A percentile compares a stretch with the other conserved stretches of the same genome.
phyloP scores from a whole-genome alignment of 2,888 invertebrate species.

The Stenurella melanura region DNA sequence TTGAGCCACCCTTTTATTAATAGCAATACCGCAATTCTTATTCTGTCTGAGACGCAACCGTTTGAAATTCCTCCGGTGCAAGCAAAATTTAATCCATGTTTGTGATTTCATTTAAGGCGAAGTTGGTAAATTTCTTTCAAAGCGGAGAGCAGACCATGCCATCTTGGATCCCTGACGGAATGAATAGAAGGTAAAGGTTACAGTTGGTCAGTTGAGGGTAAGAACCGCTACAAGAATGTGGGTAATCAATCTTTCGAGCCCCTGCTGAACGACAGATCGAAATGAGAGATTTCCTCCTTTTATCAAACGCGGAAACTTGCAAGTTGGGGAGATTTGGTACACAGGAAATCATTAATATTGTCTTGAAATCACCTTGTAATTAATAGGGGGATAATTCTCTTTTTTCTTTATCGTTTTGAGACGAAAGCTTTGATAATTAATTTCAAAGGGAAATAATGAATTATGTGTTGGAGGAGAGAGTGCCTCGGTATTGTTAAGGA shows the following conservation, averaged over 20 bases:
- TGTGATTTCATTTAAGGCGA: neutral
- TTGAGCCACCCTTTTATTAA: neutral
- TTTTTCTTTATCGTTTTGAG: neutral
- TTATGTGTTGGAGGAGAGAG: neutral
- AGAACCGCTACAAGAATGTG: constrained; percentile 19
- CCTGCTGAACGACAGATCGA: constrained; percentile 11
- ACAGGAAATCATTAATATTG: constrained; percentile 19
- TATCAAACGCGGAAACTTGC: constrained; percentile 6
- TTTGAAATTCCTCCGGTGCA: neutral
- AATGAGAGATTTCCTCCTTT: constrained; percentile 25
- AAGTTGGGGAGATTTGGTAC: neutral
- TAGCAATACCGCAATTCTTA: neutral
- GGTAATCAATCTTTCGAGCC: constrained; percentile 21
- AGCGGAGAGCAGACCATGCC: neutral
- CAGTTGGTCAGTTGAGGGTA: constrained; percentile 20
- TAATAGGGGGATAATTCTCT: constrained; percentile 2
- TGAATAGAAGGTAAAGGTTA: constrained; percentile 16
- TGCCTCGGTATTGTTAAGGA: neutral
- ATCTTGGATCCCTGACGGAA: neutral
- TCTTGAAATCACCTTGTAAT: constrained; percentile 7
- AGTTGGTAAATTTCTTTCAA: constrained; percentile 2
- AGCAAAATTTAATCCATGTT: neutral
- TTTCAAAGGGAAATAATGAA: neutral
- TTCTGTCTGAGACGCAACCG: neutral
- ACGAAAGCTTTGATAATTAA: neutral